Evolutionary conservation across 1,140 invertebrate genomes (phyloP).

Genomic region (Heterodera carotae): DNA sequence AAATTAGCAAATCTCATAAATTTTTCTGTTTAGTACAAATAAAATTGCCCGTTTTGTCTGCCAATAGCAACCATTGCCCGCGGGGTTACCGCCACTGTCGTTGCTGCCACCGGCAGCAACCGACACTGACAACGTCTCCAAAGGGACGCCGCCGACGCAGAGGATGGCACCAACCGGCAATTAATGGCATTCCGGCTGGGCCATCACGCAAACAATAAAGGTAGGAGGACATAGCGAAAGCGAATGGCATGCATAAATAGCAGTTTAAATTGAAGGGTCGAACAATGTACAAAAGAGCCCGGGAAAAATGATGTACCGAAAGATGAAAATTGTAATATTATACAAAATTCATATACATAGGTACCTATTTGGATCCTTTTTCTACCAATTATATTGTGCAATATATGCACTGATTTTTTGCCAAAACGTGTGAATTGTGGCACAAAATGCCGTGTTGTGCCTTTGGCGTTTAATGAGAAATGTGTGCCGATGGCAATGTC

Average conservation of each 20-base stretch:
- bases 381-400: too few relatives aligned
- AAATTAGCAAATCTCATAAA: background rate
- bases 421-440: background rate
- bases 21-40: background rate
- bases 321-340: too few relatives aligned
- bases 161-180: conserved; percentile 21
- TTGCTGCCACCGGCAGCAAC: conserved; percentile 17
- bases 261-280: background rate
- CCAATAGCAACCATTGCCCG: background rate
- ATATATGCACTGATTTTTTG: too few relatives aligned
- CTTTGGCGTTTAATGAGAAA: background rate
- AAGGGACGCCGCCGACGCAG: background rate
- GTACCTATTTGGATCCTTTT: too few relatives aligned
- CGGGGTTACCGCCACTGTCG: background rate
- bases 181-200: conserved; percentile 31
- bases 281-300: background rate
- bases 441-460: background rate
- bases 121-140: background rate
- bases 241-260: background rate
- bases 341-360: too few relatives aligned
- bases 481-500: background rate
- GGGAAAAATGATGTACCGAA: background rate
- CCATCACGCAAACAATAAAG: conserved; percentile 29
- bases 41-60: background rate
- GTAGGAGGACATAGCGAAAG: background rate